Evolutionary conservation across 2,888 invertebrate genomes (phyloP), one percentile per base, ranked within the genome.

Genomic region (Eupithecia exiguata): DNA sequence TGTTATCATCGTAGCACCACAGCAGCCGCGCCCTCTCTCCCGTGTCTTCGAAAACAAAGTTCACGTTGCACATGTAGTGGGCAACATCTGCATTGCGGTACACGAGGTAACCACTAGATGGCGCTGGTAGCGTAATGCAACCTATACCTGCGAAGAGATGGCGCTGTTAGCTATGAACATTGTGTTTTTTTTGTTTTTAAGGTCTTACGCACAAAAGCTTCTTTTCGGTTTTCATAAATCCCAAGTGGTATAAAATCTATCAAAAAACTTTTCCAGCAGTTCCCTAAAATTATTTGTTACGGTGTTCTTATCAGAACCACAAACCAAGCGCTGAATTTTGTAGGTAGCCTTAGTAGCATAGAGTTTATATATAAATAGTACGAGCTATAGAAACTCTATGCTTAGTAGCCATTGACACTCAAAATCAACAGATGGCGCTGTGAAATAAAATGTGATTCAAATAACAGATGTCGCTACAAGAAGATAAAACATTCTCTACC

Each of bases 11-110:
- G 74, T 95, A 94, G 90, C 97, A 97, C 86, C 94, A 95, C 79
- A 97, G 86, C 68, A 95, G 92, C 73, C 96, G 95, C 84, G 94
- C 94, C 87, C 95, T 95, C 87, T 95, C 91, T 78, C 93, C 92
- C n/a, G 96, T 96, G 85, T 97, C 97, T 21, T 95, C 95, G 88
- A 97, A 97, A 86, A 96, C 94, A 83, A 91, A 95, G 73, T 96
- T 96, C 69, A 95, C 94, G 82, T 96, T 95, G 89, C 97, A 97
- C 89, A 95, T 95, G 90, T 96, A 97, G 83, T 96, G 96, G 46
- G 96, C 96, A 67, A 95, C 93, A 62, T 95, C 95, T 74, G 95
- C 94, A 82, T 96, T 96, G 82, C 96, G 95, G 88, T 95, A 96
- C 83, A 96, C 95, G 18, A 97, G 87, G 86, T 96, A 96, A 67